Percentiles rank a stretch among this genome's conserved stretches.
These are phyloP conservation scores for Vulpes lagopus DNA, from an alignment of 2,113 vertebrate species.

Conservation along the genomic window DNA sequence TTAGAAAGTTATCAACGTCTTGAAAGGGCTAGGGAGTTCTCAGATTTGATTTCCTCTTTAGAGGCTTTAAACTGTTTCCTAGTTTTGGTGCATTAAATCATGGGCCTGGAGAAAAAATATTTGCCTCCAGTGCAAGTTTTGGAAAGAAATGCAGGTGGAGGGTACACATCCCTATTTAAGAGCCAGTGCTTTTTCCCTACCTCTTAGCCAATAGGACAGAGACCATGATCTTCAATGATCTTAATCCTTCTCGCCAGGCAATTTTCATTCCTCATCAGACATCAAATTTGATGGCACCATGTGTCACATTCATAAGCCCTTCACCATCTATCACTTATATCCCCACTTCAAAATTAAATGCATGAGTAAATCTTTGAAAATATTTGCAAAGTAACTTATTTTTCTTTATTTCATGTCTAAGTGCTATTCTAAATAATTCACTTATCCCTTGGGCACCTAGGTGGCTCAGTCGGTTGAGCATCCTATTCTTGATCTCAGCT, in stretches of 20 bases:
- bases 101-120: conserved; percentile 19
- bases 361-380: neutral
- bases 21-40: conserved; percentile 52
- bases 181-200: neutral
- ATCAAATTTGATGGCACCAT: neutral
- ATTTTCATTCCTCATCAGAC: neutral
- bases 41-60: conserved; percentile 55
- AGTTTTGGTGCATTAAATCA: conserved; percentile 52
- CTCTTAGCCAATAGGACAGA: neutral
- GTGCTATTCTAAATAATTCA: neutral
- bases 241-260: neutral
- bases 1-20: conserved; percentile 16
- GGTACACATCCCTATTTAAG: neutral
- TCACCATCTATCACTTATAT: neutral
- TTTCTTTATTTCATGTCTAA: neutral
- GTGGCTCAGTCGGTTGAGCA: neutral
- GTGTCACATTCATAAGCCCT: neutral
- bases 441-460: neutral
- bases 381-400: neutral
- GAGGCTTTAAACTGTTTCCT: conserved; percentile 44
- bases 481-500: neutral
- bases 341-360: neutral
- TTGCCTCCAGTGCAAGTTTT: neutral
- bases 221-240: neutral
- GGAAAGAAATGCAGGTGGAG: neutral